Base-by-base conservation (phyloP, 2,797 vertebrate species). In the Hapalemur alaotrensis region DNA sequence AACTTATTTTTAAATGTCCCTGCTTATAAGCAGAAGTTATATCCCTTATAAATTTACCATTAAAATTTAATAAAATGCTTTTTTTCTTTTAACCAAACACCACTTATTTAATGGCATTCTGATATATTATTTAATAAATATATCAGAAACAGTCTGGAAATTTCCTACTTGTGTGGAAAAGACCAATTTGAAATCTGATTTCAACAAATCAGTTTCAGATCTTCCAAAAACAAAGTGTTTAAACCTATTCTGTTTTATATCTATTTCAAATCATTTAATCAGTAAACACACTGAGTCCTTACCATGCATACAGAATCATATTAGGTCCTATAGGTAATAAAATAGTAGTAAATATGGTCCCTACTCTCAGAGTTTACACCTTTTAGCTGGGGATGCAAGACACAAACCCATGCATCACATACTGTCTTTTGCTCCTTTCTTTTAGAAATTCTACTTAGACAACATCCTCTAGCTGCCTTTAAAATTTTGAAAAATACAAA, bases 61-160 rank as follows among this genome's bases (percentile, higher is more conserved):
- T 84, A 85, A 92, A 93, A 81, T 81, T 88, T 25, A 93, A 82
- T 8, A 80, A 22, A 86, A 94, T 79, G 30, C 54, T 25, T 81
- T 82, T 67, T 52, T 43, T 52, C 38, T 83, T 90, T 93, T 92
- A 73, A 52, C 12, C 32, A 89, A 96, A 89, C 61, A 63, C 4
- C 79, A 91, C 35, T 75, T 75, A 41, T 23, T 73, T 63, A 86
- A 79, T 79, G 65, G 38, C 22, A 28, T 89, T 50, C 43, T 52
- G 6, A 50, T 57, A 32, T 70, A 50, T 8, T 46, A 72, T 30
- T 8, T n/a, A 94, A 88, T 43, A 75, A 88, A 85, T 25, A 89
- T 3, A 86, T 50, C 90, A 85, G 59, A 85, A 84, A 25, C 25
- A 54, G 20, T 41, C 43, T 83, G 54, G 54, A 87, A 79, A 75